These are phyloP conservation scores for Caerostris darwini DNA, from an alignment of 1,140 invertebrate species.

Conservation along the genomic window DNA sequence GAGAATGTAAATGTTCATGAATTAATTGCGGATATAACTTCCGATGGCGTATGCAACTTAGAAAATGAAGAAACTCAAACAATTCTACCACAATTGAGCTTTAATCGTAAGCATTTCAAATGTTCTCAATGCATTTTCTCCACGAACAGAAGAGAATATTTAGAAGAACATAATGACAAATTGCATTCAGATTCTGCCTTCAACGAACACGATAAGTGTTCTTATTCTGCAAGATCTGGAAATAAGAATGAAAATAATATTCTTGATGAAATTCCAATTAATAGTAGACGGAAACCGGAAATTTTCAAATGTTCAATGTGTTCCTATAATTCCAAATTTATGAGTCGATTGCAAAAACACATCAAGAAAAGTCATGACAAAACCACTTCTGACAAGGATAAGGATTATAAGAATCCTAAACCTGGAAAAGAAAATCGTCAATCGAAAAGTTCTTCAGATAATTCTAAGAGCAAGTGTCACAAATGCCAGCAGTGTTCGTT, in stretches of 20 bases:
- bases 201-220: background rate
- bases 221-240: background rate
- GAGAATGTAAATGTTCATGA: background rate
- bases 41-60: background rate
- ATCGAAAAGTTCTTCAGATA: background rate
- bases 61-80: background rate
- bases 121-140: background rate
- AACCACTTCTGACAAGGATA: background rate
- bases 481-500: slow-evolving; percentile 10
- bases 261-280: background rate
- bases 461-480: background rate
- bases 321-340: background rate
- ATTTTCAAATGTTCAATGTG: background rate
- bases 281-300: background rate
- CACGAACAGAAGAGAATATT: background rate
- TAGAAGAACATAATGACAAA: background rate
- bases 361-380: background rate
- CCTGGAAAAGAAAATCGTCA: background rate
- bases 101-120: slow-evolving; percentile 11
- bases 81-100: too few species aligned
- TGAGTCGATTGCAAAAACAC: background rate
- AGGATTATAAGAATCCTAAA: too few species aligned
- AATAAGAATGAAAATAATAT: background rate
- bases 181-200: background rate
- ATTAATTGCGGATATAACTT: background rate